Percentiles rank a stretch among this genome's conserved stretches.
phyloP scores from a whole-genome alignment of 2,113 vertebrate genomes.

The Cyrtonyx montezumae region DNA sequence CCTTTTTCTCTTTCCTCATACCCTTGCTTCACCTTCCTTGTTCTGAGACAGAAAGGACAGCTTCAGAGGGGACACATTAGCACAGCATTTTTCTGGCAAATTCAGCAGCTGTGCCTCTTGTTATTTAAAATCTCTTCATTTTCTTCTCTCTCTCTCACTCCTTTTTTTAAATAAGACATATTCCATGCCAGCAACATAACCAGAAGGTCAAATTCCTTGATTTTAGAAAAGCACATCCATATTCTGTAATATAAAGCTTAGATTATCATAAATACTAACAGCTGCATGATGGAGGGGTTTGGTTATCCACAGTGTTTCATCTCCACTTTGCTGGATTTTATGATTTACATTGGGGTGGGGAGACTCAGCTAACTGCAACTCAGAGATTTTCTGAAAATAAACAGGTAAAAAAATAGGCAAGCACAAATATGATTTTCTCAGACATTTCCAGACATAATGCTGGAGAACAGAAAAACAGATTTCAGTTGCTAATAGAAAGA shows the following conservation, averaged over 20 bases:
- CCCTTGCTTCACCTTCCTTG: not conserved
- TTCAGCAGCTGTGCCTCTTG: not conserved
- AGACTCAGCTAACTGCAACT: not conserved
- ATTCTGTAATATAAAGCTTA: not conserved
- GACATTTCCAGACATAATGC: not conserved
- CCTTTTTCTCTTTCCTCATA: not conserved
- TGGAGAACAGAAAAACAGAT: not conserved
- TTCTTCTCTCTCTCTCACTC: not conserved
- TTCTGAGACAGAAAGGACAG: not conserved
- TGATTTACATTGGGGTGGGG: accelerated
- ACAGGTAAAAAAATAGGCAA: not conserved
- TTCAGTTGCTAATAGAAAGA: not conserved
- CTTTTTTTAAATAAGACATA: not conserved
- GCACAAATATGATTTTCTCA: not conserved
- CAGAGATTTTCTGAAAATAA: constrained; percentile 5
- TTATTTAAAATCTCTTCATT: not conserved
- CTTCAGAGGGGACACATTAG: not conserved
- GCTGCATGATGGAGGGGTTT: not conserved
- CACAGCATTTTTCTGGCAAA: not conserved
- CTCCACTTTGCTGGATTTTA: not conserved
- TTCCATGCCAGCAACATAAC: not conserved
- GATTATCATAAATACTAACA: not conserved
- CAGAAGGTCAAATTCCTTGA: not conserved
- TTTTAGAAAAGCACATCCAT: not conserved
- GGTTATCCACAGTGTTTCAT: not conserved